Percentiles rank a stretch among this genome's conserved stretches.
Conservation (phyloP, 2,888 invertebrate species). For the Cheilosia impressa region DNA sequence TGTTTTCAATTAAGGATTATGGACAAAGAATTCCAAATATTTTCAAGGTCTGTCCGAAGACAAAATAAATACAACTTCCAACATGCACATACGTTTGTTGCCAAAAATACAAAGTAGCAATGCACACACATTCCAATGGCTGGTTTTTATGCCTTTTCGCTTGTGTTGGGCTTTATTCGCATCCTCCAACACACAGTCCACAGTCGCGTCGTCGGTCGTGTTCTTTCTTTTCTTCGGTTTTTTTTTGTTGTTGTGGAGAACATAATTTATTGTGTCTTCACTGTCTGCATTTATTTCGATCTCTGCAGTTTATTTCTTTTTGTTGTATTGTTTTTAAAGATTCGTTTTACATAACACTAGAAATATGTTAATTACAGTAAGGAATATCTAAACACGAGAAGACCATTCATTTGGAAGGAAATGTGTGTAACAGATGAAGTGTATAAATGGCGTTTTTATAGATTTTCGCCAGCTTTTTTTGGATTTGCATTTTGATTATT, state of each 20-base stretch:
- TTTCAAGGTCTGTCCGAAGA: slow-evolving; percentile 40
- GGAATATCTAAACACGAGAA: neutral
- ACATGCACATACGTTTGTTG: slow-evolving; percentile 12
- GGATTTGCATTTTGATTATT: slow-evolving; percentile 59
- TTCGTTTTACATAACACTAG: slow-evolving; percentile 51
- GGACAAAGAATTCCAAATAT: slow-evolving; percentile 52
- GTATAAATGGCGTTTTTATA: slow-evolving; percentile 34
- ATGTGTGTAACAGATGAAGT: slow-evolving; percentile 3
- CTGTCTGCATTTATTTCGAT: slow-evolving; percentile 36
- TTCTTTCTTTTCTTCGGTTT: too few species aligned
- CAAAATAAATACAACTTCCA: slow-evolving; percentile 5
- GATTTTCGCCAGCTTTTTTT: slow-evolving; percentile 25
- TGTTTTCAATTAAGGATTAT: slow-evolving; percentile 56
- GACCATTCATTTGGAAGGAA: neutral
- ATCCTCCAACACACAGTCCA: slow-evolving; percentile 17
- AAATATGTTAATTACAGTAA: slow-evolving; percentile 52
- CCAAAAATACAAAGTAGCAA: slow-evolving; percentile 36
- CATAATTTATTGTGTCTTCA: slow-evolving; percentile 39
- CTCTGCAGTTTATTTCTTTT: neutral
- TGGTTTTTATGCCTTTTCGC: slow-evolving; percentile 15
- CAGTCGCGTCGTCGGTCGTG: neutral
- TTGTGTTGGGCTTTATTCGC: slow-evolving; percentile 11
- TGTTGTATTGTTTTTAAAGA: slow-evolving; percentile 8
- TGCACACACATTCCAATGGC: slow-evolving; percentile 39
- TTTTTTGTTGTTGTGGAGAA: slow-evolving; percentile 3